Evolutionary conservation across 1,140 invertebrate species (phyloP), one percentile per base, ranked within the genome.

Genomic region (Agrypnia vestita): DNA sequence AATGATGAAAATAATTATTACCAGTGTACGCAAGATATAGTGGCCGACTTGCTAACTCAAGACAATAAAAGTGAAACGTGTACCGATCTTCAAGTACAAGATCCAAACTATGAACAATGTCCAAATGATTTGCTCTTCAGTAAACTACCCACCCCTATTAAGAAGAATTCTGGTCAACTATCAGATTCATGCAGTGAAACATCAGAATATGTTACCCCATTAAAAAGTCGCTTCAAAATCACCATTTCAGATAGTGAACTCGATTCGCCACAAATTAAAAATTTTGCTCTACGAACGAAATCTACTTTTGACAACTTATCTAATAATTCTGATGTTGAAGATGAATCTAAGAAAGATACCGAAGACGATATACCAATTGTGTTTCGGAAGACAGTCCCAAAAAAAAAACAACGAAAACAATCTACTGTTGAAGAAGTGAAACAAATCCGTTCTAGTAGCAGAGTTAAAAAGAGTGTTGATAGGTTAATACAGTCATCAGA

Each of bases 221-320:
- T 76, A 35, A 67, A 76, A 21, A 76, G 0, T 10, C 12, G 44
- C 13, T 12, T 51, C 12, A 49, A 44, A 67, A 15, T 46, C 25
- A 76, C 43, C 3, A 47, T 51, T 51, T 76, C 74, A 9, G 74
- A 76, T 47, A 62, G 43, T 25, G 74, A 76, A 11, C 19, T 67
- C 10, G 56, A 76, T 64, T 76, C 74, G n/a, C 74, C 74, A 13
- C 56, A 76, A n/a, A 76, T 76, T 13, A 44, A 62, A 13, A 67
- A 64, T 43, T 76, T 62, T 47, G 56, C 35, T 25, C 21, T 46
- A n/a, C 44, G 46, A 15, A 12, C 17, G 44, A 0, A 62, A 47
- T 49, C 11, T n/a, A 11, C 3, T 44, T 11, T n/a, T 61, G 56
- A 61, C 4, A 3, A 61, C 3, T 19, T 10, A 4, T 73, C 15